A percentile compares a stretch with the other conserved stretches of the same genome.
These are phyloP conservation scores for Lathronympha strigana DNA, from an alignment of 2,888 invertebrate species.

Conservation along the genomic window DNA sequence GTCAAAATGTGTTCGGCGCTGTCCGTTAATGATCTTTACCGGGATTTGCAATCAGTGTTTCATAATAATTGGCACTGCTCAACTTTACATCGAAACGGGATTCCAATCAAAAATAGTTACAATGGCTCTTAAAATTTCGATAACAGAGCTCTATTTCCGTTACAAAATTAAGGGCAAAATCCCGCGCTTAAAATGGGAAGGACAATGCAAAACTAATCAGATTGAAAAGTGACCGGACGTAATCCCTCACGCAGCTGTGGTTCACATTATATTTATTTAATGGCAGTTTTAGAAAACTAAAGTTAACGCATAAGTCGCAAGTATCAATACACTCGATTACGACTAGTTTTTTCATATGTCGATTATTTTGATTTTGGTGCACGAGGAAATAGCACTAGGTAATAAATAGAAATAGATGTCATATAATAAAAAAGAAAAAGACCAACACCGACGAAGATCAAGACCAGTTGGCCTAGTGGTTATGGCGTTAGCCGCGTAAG, in stretches of 20 bases:
- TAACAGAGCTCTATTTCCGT: background rate
- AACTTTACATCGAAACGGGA: background rate
- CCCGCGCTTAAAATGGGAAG: background rate
- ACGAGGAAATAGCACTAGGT: no score
- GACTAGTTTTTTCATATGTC: no score
- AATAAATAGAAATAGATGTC: no score
- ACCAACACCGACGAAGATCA: no score
- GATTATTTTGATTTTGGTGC: no score
- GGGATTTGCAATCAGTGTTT: constrained; percentile 7
- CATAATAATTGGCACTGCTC: background rate
- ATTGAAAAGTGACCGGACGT: background rate
- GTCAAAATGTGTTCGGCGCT: background rate
- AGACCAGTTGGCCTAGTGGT: no score
- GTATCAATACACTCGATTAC: no score
- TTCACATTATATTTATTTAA: background rate
- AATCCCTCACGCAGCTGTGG: background rate
- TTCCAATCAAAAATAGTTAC: background rate
- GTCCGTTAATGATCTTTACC: background rate
- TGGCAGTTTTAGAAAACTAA: background rate
- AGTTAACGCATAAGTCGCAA: no score
- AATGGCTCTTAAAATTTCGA: background rate
- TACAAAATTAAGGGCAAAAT: background rate
- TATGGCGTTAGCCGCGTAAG: no score
- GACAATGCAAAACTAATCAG: background rate
- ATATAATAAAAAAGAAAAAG: no score